Base-by-base conservation (phyloP, 2,888 invertebrate species). In the Octodonta nipae region DNA sequence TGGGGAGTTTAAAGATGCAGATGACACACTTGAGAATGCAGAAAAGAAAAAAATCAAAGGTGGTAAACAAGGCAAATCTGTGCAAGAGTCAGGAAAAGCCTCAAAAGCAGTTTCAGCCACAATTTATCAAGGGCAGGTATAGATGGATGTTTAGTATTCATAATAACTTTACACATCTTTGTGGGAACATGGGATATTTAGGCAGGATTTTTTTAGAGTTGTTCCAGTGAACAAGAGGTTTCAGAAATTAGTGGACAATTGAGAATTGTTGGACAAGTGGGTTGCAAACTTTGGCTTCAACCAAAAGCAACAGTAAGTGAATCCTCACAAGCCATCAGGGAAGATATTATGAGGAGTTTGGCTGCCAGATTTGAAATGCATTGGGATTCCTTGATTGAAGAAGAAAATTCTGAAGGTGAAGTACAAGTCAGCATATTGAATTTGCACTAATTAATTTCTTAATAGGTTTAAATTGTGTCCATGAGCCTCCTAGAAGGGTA, bases 321-420 rank as follows among this genome's bases (percentile, higher is more conserved):
- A 53, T 81, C 81, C 1, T 71, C 76, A 13, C 60, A 64, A 42
- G 82, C 83, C 13, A 68, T 92, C 7, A 79, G 79, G 51, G 75
- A 82, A 55, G 92, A 93, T 54, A 75, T 91, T 13, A 67, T 89
- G 41, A 68, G 91, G 36, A 91, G 91, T 32, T 63, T 92, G 35
- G 74, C 80, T 7, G 78, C 88, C 7, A 68, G 92, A 39, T 75
- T 91, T 52, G 87, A 88, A 50, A 82, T 92, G 71, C 86, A 91
- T 54, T 89, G 87, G 68, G 91, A 91, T 61, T 89, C 89, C 34
- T 66, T 91, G 32, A 82, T 87, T 45, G 86, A 86, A 60, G 86
- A 85, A 55, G 76, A 76, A 51, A 75, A 73, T 55, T 66, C 77
- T 15, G 78, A 79, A 71, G 78, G 78, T 77, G 11, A 22, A 22